These are phyloP conservation scores for Asteroscopus sphinx DNA, from an alignment of 2,888 invertebrate species.

Conservation along the genomic window DNA sequence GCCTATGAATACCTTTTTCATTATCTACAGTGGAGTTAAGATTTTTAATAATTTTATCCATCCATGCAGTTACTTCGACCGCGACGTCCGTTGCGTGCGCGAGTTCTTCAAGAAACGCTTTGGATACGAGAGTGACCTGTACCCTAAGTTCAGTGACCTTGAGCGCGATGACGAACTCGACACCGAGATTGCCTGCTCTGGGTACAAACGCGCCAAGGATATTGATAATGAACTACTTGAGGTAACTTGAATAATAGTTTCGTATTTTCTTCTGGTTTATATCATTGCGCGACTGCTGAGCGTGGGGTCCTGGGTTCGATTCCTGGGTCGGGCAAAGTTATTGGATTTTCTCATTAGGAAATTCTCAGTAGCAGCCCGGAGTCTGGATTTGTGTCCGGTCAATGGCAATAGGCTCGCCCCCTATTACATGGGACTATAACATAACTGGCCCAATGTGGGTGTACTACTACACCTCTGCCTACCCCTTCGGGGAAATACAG, in stretches of 20 bases:
- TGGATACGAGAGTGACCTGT: conserved; percentile 95
- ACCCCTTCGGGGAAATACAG: no score
- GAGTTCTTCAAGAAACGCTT: conserved; percentile 97
- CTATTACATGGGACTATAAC: no score
- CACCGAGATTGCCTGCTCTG: conserved; percentile 97
- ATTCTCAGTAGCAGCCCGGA: no score
- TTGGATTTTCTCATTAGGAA: no score
- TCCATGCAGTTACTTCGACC: conserved; percentile 94
- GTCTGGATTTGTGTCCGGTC: no score
- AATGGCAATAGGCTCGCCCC: no score
- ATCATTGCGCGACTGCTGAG: no score
- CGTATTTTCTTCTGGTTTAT: not conserved
- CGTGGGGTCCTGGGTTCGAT: no score
- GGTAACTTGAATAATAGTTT: conserved; percentile 64
- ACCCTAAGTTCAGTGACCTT: conserved; percentile 93
- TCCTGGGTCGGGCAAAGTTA: no score
- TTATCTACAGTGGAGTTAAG: not conserved
- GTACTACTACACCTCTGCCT: no score
- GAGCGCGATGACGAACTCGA: conserved; percentile 95
- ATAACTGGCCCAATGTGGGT: no score
- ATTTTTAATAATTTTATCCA: not conserved
- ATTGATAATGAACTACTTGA: conserved; percentile 93
- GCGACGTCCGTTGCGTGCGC: conserved; percentile 97
- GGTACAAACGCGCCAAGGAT: conserved; percentile 96
- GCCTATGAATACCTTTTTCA: no score